Base-by-base conservation (phyloP, 2,797 vertebrate genomes). In the Adelosebastes latens region DNA sequence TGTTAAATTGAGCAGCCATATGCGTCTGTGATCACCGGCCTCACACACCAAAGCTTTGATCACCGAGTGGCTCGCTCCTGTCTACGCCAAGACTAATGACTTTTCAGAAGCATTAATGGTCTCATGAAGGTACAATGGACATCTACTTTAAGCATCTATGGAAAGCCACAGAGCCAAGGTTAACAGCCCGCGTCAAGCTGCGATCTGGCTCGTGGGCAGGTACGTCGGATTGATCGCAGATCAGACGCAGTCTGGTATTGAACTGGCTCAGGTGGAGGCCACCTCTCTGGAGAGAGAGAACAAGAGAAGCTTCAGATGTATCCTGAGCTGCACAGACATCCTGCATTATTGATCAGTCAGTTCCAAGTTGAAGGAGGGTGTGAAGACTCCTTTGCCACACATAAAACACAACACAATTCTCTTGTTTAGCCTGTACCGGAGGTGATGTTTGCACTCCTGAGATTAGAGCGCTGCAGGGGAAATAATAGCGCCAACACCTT, bases 271-370 rank as follows among this genome's bases (percentile, higher is more conserved):
- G 69, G 32, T 46, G 69, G 46, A 62, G 73, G 67, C 72, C 72
- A n/a, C 36, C 32, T 52, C 84, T 84, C 85, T 14, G 32, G 69
- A 75, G 87, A 69, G 52, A 34, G 27, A 29, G 29, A 59, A 67
- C 49, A 64, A 69, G 62, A 61, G 71, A 8, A 14, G 75, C 61
- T 72, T 24, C 55, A 53, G 53, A 53, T 53, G 61, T 70, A 22
- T 34, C 22, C 58, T 34, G 20, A 86, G 69, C 80, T 25, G 25
- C 63, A 39, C 56, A 53, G 81, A 72, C 81, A 80, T 62, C 31
- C 66, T 91, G 85, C 75, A 84, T 89, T 91, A 94, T 91, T 87
- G 90, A 94, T 92, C 55, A 49, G 68, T n/a, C 55, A 52, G 77
- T 34, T 84, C 88, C 78, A 42, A 29, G 80, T 34, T 74, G 56